Base-by-base conservation (phyloP, 2,797 vertebrate species). In the Coregonus ussuriensis region DNA sequence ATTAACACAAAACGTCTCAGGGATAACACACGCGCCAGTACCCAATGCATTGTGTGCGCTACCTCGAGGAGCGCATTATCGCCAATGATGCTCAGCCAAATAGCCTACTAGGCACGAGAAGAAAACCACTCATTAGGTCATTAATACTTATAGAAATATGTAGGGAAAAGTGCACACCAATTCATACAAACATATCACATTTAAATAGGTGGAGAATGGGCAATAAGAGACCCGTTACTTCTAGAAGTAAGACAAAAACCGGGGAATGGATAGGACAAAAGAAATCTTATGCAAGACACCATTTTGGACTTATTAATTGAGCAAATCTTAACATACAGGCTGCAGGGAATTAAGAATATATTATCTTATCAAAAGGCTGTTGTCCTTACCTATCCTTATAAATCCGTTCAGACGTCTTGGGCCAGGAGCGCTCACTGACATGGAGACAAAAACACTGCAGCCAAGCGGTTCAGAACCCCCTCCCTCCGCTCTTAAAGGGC, bases 401-500 rank as follows among this genome's bases (percentile, higher is more conserved):
- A 78, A 88, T 88, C 87, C 91, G 85, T 82, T 83, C 88, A 77
- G 86, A 86, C 88, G 83, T 83, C 85, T 87, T 88, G 91, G 92
- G 89, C 92, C 91, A 86, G 87, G 86, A 88, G 89, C 90, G 88
- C 91, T 90, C 92, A 91, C 89, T 94, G 94, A 92, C 93, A 90
- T 89, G 89, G 80, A 87, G 86, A 94, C 91, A 93, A 93, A 93
- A 94, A 94, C 94, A 95, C 92, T 78, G 93, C 94, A 92, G 88
- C 90, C 91, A 69, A 91, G 90, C 89, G 90, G 86, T 87, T 88
- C 79, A 59, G 72, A 81, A 75, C 71, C 41, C 82, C 83, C 86
- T 75, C 85, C 85, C 78, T 77, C 83, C 54, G 65, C 77, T 91
- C 92, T 95, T 95, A 95, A 95, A 95, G 94, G 92, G 92, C 84